phyloP scores from a whole-genome alignment of 2,888 invertebrate species.

The Diaprepes abbreviatus region DNA sequence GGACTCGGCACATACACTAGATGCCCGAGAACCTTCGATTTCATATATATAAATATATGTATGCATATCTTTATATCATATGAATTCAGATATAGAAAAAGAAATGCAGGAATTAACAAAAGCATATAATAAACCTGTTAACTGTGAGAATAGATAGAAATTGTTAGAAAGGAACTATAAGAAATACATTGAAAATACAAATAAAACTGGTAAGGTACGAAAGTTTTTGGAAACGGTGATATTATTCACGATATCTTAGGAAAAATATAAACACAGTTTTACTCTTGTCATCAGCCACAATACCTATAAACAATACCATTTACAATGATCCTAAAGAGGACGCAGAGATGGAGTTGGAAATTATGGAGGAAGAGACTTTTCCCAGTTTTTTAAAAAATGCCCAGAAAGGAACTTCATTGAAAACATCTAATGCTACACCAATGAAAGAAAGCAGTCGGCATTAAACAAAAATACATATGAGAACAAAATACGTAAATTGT shows the following conservation, averaged over 20 bases:
- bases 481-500: background rate
- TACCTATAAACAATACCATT: background rate
- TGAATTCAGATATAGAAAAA: slow-evolving; percentile 17
- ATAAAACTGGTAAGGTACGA: background rate
- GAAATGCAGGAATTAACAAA: background rate
- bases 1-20: too few species aligned
- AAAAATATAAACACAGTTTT: slow-evolving; percentile 15
- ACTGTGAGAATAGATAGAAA: slow-evolving; percentile 6
- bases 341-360: background rate
- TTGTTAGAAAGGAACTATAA: slow-evolving; percentile 9
- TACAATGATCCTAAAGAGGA: background rate
- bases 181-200: slow-evolving; percentile 6
- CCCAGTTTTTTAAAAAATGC: background rate
- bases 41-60: too few species aligned
- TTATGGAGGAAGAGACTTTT: background rate
- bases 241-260: background rate
- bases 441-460: background rate
- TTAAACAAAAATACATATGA: background rate
- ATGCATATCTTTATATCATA: too few species aligned
- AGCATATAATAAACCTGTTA: background rate
- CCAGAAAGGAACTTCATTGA: background rate
- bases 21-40: too few species aligned
- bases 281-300: slow-evolving; percentile 25
- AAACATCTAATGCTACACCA: background rate
- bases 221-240: background rate